Evolutionary conservation across 1,140 invertebrate genomes (phyloP), one percentile per base, ranked within the genome.

Genomic region (Ostrea denselamellosa): DNA sequence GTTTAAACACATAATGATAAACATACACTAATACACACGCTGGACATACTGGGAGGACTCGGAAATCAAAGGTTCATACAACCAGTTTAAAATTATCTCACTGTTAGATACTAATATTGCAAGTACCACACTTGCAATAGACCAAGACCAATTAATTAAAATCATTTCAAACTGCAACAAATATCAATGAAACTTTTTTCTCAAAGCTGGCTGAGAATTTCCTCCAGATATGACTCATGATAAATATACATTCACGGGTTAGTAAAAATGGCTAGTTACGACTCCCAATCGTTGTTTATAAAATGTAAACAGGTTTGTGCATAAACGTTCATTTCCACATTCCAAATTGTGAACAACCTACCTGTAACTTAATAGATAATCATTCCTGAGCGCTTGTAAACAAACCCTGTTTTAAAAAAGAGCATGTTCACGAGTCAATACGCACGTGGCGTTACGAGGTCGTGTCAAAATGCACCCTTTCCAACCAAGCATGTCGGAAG

Each of bases 391-490:
- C 68, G 28, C 28, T 77, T 34, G 68, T 77, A 77, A 77, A 77
- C 68, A 77, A 77, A 28, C 9, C 22, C 0, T 9, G 9, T 44
- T n/a, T 77, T 34, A 17, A 77, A 77, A 62, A 77, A 77, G 68
- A 28, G 68, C 68, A 10, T 3, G 25, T 25, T 77, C 68, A 28
- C 68, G 28, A 77, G 68, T 77, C 68, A 77, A 77, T 28, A 77
- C 68, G 68, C 68, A 77, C 68, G 68, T 77, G 68, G 68, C 68
- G 68, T 77, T 77, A 77, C 68, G 68, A 77, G 68, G 68, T 77
- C 68, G 68, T 77, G 68, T 77, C 68, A 77, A 77, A 77, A 77
- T 77, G 68, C 68, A 77, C 68, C 68, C 68, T 77, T 25, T 77
- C 28, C 68, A 77, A 14, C 68, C 68, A 77, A 77, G 68, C 68